Evolutionary conservation across 2,113 vertebrate genomes (phyloP).

Genomic region (Cacatua alba): DNA sequence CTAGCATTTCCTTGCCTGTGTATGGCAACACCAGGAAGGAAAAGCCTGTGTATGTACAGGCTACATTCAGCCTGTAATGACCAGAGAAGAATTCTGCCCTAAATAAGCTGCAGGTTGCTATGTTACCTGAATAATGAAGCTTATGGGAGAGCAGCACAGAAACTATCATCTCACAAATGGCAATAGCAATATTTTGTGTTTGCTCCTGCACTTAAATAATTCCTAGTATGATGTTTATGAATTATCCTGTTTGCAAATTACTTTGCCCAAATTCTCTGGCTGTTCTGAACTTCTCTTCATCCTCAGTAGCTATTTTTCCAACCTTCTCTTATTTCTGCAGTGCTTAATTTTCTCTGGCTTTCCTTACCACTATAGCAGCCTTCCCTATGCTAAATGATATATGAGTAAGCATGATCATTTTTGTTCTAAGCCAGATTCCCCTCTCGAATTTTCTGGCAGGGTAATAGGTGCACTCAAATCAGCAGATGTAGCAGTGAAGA

Average conservation of each 20-base stretch:
- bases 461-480: neutral
- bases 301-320: neutral
- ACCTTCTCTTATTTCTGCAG: neutral
- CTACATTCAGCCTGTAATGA: neutral
- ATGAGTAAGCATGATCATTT: neutral
- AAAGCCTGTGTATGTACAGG: neutral
- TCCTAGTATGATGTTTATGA: neutral
- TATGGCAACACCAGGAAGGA: neutral
- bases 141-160: neutral
- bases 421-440: neutral
- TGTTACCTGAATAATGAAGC: neutral
- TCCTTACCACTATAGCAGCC: neutral
- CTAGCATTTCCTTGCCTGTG: neutral
- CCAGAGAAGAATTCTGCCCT: neutral
- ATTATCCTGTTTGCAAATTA: neutral
- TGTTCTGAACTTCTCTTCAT: neutral
- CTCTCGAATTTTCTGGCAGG: neutral
- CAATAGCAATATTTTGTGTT: neutral
- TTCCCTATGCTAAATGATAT: neutral
- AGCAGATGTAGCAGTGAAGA: neutral
- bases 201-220: neutral
- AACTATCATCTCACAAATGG: neutral
- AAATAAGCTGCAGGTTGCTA: neutral
- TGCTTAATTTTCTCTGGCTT: neutral
- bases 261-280: neutral